phyloP scores from a whole-genome alignment of 2,113 vertebrate genomes.

The Orycteropus afer region DNA sequence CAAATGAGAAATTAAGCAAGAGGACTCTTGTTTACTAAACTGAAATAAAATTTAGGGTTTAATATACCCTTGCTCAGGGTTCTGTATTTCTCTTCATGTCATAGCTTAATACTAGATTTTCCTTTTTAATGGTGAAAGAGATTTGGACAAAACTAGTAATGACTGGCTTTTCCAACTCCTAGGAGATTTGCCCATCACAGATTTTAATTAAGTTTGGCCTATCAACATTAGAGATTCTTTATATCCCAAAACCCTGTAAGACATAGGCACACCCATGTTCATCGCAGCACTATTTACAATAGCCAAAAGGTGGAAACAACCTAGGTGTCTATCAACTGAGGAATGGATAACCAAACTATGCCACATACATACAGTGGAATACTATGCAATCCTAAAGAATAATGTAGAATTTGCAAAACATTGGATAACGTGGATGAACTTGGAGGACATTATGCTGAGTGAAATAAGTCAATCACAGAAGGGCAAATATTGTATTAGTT shows the following conservation, averaged over 20 bases:
- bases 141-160: slow-evolving; percentile 4
- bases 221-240: background rate
- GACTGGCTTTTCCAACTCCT: background rate
- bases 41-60: slow-evolving; percentile 21
- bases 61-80: background rate
- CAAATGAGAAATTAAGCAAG: background rate
- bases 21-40: background rate
- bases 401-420: no score
- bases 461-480: no score
- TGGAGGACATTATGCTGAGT: no score
- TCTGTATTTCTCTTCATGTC: background rate
- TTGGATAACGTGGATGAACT: no score
- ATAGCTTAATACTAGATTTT: background rate
- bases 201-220: background rate
- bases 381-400: no score
- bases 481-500: no score
- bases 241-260: background rate
- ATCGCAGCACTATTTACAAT: no score
- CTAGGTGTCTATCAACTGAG: no score
- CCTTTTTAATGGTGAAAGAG: background rate
- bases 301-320: no score
- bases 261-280: no score
- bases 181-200: background rate
- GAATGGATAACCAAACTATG: no score
- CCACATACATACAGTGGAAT: no score